phyloP scores from a whole-genome alignment of 2,888 invertebrate species.

The Polyommatus iphigenia region DNA sequence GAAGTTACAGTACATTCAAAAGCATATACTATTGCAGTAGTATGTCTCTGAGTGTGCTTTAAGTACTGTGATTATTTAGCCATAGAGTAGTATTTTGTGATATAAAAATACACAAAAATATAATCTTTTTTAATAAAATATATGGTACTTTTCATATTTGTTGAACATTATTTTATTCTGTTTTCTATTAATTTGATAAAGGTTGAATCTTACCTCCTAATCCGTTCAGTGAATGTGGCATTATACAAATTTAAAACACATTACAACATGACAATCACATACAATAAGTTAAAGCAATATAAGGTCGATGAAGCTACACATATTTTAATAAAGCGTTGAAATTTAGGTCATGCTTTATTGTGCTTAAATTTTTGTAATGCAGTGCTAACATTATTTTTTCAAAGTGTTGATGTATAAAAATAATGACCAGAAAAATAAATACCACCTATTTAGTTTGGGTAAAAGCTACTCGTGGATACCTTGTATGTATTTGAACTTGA shows the following conservation, averaged over 20 bases:
- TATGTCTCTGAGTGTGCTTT: too few species aligned
- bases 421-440: slow-evolving; percentile 7
- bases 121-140: too few species aligned
- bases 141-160: neutral
- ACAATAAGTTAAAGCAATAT: neutral
- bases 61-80: too few species aligned
- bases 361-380: slow-evolving; percentile 48
- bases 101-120: too few species aligned
- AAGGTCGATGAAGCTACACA: slow-evolving; percentile 31
- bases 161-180: neutral
- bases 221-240: slow-evolving; percentile 50
- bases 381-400: slow-evolving; percentile 23
- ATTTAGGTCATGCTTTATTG: slow-evolving; percentile 53
- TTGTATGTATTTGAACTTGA: too few species aligned
- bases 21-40: too few species aligned
- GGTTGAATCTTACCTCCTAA: slow-evolving; percentile 61
- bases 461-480: too few species aligned
- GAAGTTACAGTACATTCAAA: too few species aligned
- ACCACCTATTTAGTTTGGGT: too few species aligned
- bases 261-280: slow-evolving; percentile 52
- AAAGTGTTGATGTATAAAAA: neutral
- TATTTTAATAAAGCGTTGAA: slow-evolving; percentile 52
- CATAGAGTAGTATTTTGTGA: too few species aligned
- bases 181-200: neutral
- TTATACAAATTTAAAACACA: slow-evolving; percentile 54